Evolutionary conservation across 2,888 invertebrate species (phyloP), one percentile per base, ranked within the genome.

Genomic region (Nemotelus pantherinus): DNA sequence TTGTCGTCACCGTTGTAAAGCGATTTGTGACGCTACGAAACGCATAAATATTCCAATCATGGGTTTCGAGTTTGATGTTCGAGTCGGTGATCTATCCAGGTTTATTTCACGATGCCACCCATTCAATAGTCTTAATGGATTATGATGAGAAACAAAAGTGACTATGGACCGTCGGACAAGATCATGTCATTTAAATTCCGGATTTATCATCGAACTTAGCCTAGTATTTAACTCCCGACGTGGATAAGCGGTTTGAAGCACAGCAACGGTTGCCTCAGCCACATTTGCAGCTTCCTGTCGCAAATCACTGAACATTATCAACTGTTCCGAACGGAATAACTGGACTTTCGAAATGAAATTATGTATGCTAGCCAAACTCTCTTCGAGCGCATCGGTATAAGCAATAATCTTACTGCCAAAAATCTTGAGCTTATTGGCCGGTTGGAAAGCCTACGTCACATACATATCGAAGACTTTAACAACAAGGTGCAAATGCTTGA

Each of bases 61-160:
- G 25, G 25, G 25, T 25, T 25, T 25, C 25, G 25, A 25, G 25
- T 25, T 25, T 25, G 25, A 25, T 25, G 25, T 99, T 81, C 91
- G 99, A 79, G 95, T 99, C 76, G 99, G 99, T 88, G 94, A 96
- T 85, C 93, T 92, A 55, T 99, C 99, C 88, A 85, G 98, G 99
- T 45, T 94, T 95, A 77, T 97, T 97, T 89, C 96, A 98, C 87
- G 98, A 99, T 88, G 93, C 95, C 83, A 97, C 25, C 25, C 1
- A 25, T 25, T 25, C 25, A 25, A 25, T 25, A 25, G 25, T 25
- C 25, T 25, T 25, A 25, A 25, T 25, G 25, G 25, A 25, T 25
- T 25, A 25, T 25, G 25, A 25, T 25, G 25, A 25, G 25, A 25
- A 25, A 25, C 25, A 25, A 25, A 25, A 25, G 25, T 25, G 25